Percentiles rank a stretch among this genome's conserved stretches.
phyloP scores from a whole-genome alignment of 2,797 vertebrate species.

The Sebastes cheni region DNA sequence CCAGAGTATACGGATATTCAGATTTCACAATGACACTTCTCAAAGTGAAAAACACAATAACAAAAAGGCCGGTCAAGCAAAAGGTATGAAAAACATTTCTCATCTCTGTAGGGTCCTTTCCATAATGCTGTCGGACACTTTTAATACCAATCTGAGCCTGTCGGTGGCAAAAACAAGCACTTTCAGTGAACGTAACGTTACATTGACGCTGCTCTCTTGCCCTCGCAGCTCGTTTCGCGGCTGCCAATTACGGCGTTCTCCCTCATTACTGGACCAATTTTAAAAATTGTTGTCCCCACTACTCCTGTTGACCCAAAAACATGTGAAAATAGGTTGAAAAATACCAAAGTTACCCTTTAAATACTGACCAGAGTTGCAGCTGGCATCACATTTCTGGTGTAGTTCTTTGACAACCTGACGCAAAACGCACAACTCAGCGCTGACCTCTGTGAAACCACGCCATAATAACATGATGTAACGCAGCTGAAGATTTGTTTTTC shows the following conservation, averaged over 20 bases:
- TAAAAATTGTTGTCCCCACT: neutral
- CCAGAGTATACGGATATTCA: no score
- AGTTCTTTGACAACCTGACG: neutral
- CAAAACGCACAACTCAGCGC: neutral
- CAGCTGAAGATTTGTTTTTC: neutral
- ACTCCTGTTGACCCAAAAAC: neutral
- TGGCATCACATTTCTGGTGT: slow-evolving; percentile 44
- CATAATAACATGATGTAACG: neutral
- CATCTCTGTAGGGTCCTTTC: no score
- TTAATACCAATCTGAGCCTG: no score
- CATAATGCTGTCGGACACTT: no score
- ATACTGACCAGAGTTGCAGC: slow-evolving; percentile 36
- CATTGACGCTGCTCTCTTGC: neutral
- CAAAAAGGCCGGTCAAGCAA: no score
- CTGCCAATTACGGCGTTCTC: neutral
- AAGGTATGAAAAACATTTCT: no score
- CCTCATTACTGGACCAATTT: neutral
- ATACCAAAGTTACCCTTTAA: neutral
- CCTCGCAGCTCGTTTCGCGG: neutral
- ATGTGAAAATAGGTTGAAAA: neutral
- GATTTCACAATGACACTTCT: no score
- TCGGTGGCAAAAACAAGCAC: no score
- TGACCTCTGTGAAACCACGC: neutral
- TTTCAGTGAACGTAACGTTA: neutral
- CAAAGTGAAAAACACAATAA: no score